Percentiles rank a stretch among this genome's conserved stretches.
These are phyloP conservation scores for Panurus biarmicus DNA, from an alignment of 2,113 vertebrate genomes.

Conservation along the genomic window DNA sequence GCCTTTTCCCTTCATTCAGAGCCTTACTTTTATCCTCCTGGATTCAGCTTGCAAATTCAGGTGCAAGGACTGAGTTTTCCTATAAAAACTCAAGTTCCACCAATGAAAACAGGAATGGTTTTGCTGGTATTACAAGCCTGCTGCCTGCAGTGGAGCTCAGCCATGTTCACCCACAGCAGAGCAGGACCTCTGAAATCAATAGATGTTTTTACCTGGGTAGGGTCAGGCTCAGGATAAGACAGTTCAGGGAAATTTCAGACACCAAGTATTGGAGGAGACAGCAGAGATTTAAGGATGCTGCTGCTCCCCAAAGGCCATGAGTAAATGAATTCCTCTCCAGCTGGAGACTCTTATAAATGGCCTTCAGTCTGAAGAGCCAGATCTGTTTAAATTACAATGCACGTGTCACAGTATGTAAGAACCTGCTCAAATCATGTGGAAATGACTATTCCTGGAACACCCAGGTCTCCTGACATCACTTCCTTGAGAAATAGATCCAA, in stretches of 20 bases:
- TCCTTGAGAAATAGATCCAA: conserved; percentile 28
- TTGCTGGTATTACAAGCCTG: not conserved
- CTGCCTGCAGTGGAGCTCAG: not conserved
- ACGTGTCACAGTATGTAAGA: conserved; percentile 3
- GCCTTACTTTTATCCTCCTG: not conserved
- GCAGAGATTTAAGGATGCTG: conserved; percentile 18
- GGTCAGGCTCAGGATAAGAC: not conserved
- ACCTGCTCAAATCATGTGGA: conserved; percentile 34
- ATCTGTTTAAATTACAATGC: conserved; percentile 22
- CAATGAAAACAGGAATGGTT: not conserved
- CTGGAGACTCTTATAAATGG: conserved; percentile 2
- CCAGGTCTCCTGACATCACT: conserved; percentile 46
- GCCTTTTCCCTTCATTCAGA: not conserved
- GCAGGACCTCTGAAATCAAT: not conserved
- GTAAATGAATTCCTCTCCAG: not conserved
- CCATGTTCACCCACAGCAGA: not conserved
- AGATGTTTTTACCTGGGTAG: not conserved
- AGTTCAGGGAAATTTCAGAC: not conserved
- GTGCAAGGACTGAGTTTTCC: not conserved
- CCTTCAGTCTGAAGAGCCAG: not conserved
- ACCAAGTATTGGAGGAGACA: not conserved
- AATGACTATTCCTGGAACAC: conserved; percentile 49
- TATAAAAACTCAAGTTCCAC: not conserved
- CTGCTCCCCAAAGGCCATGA: not conserved
- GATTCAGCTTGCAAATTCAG: not conserved